A percentile compares a stretch with the other conserved stretches of the same genome.
phyloP scores from a whole-genome alignment of 2,888 invertebrate genomes.

The Masnerella sp. region DNA sequence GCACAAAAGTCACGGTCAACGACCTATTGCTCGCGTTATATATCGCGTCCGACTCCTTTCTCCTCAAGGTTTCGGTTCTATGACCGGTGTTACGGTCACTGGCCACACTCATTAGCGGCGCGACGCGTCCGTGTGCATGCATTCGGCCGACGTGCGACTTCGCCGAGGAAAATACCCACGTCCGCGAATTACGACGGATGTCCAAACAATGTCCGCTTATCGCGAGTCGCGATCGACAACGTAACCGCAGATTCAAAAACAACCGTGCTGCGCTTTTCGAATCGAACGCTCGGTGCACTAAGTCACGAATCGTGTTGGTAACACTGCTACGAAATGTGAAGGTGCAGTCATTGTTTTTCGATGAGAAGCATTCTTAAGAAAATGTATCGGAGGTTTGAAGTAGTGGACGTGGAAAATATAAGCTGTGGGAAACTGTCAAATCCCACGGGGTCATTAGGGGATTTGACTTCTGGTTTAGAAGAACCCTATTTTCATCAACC shows the following conservation, averaged over 20 bases:
- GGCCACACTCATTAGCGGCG: conserved; percentile 53
- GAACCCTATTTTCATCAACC: too few species aligned
- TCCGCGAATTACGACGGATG: conserved; percentile 30
- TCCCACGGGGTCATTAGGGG: too few species aligned
- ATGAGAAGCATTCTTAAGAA: too few species aligned
- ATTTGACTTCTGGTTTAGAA: too few species aligned
- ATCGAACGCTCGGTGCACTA: too few species aligned
- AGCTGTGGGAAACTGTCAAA: too few species aligned
- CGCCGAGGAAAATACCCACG: conserved; percentile 17
- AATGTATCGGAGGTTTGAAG: too few species aligned
- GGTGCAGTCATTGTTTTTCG: too few species aligned
- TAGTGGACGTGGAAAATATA: too few species aligned
- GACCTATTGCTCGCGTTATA: conserved; percentile 56
- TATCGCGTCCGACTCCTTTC: conserved; percentile 67
- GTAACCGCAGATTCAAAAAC: conserved; percentile 9
- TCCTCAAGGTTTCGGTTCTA: conserved; percentile 64
- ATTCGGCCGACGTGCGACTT: conserved; percentile 41
- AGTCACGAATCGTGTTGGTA: too few species aligned
- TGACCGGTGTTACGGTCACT: conserved; percentile 60
- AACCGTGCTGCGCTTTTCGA: conserved; percentile 1
- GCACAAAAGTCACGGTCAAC: conserved; percentile 59
- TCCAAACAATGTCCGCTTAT: conserved; percentile 49
- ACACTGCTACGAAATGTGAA: too few species aligned
- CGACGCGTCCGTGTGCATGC: conserved; percentile 37
- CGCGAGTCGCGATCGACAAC: conserved; percentile 11